Evolutionary conservation across 2,113 vertebrate genomes (phyloP).

Genomic region (Myxocyprinus asiaticus): DNA sequence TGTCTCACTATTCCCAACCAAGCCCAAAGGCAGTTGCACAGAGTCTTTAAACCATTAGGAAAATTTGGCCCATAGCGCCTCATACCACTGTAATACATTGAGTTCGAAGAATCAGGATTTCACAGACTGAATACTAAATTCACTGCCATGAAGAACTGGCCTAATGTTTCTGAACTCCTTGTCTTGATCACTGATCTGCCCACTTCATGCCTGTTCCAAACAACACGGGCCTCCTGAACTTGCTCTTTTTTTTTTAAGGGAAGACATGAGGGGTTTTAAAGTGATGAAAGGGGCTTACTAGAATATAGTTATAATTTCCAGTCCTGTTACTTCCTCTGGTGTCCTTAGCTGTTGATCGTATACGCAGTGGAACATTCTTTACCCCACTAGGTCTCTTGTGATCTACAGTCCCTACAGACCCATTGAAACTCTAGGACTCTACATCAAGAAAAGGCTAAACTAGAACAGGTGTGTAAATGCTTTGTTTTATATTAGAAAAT

Average conservation of each 20-base stretch:
- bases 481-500: constrained; percentile 35
- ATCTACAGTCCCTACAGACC: too few species aligned
- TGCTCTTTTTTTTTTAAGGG: too few species aligned
- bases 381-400: not conserved
- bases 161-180: constrained; percentile 12
- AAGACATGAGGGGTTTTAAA: not conserved
- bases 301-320: not conserved
- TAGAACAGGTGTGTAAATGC: constrained; percentile 11
- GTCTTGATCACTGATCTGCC: constrained; percentile 21
- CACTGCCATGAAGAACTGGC: not conserved
- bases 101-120: constrained; percentile 26
- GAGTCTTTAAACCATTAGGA: constrained; percentile 36
- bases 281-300: not conserved
- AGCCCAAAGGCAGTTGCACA: constrained; percentile 39
- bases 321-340: not conserved
- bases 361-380: constrained; percentile 18
- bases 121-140: constrained; percentile 30
- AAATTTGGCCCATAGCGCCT: constrained; percentile 26
- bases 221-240: not conserved
- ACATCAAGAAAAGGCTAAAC: not conserved
- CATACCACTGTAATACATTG: constrained; percentile 34
- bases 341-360: constrained; percentile 2
- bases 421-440: not conserved
- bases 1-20: constrained; percentile 36
- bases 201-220: too few species aligned